Base-by-base conservation (phyloP, 2,888 invertebrate genomes). In the Heliothis peltigera region DNA sequence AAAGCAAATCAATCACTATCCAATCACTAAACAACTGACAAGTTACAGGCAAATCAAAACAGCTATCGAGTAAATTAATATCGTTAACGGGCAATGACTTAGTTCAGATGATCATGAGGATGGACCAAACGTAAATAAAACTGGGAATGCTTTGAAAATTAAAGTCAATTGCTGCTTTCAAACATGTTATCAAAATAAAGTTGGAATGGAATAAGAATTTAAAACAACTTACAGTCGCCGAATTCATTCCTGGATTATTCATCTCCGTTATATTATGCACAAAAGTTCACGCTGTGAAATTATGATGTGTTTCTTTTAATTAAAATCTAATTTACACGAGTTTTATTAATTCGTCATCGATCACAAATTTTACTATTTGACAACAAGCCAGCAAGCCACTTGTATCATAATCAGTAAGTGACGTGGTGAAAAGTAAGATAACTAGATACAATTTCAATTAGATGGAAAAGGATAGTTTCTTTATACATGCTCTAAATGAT, bases 191-290 rank as follows among this genome's bases (percentile, higher is more conserved):
- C 10, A n/a, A 35, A 59, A 48, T 42, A 3, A 28, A 44, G 22
- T 39, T 53, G 15, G 17, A 54, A 28, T 53, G 15, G 17, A 54
- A 28, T 18, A 28, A n/a, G 17, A 42, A n/a, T 21, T 42, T 46
- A 17, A 43, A 21, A 46, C 46, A 55, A 91, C 94, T 92, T 85
- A 95, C 95, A 44, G 94, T 95, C 56, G 94, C 95, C 22, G 95
- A 94, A 82, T 91, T 94, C 94, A 95, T 95, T 54, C 83, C 89
- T 64, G 88, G 82, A 75, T 85, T 89, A 77, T 87, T 90, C 89
- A 88, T 90, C 51, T 58, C 57, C 54, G 19, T 54, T 48, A 28
- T 28, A 10, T 10, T 54, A 52, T 19, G 18, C 43, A 28, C 22
- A 39, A 44, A 7, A 65, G 21, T 46, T 42, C 51, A 12, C 15